Evolutionary conservation across 2,113 vertebrate genomes (phyloP), one percentile per base, ranked within the genome.

Genomic region (Herpetotheres cachinnans): DNA sequence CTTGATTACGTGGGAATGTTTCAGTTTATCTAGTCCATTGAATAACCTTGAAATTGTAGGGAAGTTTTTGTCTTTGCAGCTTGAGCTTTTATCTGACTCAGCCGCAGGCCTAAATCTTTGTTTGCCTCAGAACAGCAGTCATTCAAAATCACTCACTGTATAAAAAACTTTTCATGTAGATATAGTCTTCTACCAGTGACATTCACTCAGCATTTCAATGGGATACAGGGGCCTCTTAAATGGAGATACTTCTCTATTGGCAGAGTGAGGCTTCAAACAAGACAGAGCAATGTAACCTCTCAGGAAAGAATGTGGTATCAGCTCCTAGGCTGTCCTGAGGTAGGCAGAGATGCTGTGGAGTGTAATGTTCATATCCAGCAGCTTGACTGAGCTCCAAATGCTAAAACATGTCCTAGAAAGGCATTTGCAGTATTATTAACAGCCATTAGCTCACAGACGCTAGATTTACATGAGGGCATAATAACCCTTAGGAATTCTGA

Each of bases 361-460:
- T 85, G 29, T 87, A 93, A 95, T 89, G 91, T 69, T 89, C 65
- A 72, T 67, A 87, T 82, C 86, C 91, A 96, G 81, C 91, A 94
- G 95, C 81, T 93, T 87, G 86, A 96, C 18, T 89, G 81, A 93
- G 54, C 40, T 93, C 73, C 78, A 76, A 94, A 91, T 94, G 52
- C 56, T 94, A 87, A 94, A 97, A 79, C 40, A 89, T 56, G 73
- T 93, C 95, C 91, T 93, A 93, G 83, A 89, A 97, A 95, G 72
- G 69, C 94, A 97, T 89, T 95, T 95, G 79, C 83, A 89, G 55
- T 87, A 71, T 92, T 95, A 95, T 89, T 93, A 96, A 87, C 70
- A 91, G 82, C 40, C 61, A 94, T 96, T 93, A 96, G 69, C 4
- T 25, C 91, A 93, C 95, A 96, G 91, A 96, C 94, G 95, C 81